Percentiles rank a stretch among this genome's conserved stretches.
phyloP scores from a whole-genome alignment of 2,113 vertebrate species.

The Sterna hirundo region DNA sequence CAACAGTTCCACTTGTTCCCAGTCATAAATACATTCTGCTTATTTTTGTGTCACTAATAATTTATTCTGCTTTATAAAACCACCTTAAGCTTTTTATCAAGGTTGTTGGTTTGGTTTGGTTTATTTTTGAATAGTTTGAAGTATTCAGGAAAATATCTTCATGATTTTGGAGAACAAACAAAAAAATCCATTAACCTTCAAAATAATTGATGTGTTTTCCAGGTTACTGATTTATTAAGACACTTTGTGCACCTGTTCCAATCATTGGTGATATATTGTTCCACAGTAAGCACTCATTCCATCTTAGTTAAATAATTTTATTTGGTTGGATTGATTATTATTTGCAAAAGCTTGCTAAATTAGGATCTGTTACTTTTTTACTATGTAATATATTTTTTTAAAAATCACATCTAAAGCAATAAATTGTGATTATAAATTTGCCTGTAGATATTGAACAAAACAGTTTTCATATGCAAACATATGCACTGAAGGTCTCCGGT shows the following conservation, averaged over 20 bases:
- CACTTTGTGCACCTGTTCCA: conserved; percentile 68
- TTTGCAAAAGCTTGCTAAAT: conserved; percentile 37
- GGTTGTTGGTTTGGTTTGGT: not conserved
- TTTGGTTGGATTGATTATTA: conserved; percentile 54
- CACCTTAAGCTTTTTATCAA: not conserved
- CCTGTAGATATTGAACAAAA: not conserved
- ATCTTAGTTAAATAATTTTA: conserved; percentile 66
- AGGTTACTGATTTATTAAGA: conserved; percentile 71
- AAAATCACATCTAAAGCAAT: not conserved
- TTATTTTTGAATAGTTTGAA: not conserved
- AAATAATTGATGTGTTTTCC: conserved; percentile 69
- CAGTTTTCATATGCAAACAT: not conserved
- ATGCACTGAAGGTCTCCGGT: not conserved
- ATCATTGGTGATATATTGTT: conserved; percentile 65
- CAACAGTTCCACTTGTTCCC: not conserved
- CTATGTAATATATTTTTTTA: not conserved
- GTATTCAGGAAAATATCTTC: conserved; percentile 41
- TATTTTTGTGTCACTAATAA: not conserved
- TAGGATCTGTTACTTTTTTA: not conserved
- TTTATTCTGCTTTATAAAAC: not conserved
- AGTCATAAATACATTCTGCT: not conserved
- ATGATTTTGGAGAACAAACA: conserved; percentile 44
- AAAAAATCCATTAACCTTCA: conserved; percentile 71
- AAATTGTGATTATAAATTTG: not conserved
- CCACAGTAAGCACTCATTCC: conserved; percentile 43